These are phyloP conservation scores for Willowsia nigromaculata DNA, from an alignment of 2,888 invertebrate genomes.

Conservation along the genomic window DNA sequence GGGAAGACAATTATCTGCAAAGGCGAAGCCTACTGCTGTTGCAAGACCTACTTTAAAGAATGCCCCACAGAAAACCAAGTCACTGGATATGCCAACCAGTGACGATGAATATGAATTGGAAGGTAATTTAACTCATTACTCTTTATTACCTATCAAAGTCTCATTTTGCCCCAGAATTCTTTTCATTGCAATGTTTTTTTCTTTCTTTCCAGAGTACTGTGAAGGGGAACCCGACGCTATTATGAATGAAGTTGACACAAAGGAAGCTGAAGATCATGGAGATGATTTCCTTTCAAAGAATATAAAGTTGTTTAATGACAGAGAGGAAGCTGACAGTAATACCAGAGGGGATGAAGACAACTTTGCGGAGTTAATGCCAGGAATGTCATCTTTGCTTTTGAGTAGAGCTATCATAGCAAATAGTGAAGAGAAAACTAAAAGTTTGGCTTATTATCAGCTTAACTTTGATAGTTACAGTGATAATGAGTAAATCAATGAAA, in stretches of 20 bases:
- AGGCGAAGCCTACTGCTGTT: slow-evolving; percentile 37
- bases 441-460: slow-evolving; percentile 37
- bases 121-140: no score
- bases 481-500: not conserved
- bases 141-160: not conserved
- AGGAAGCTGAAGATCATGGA: not conserved
- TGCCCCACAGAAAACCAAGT: not conserved
- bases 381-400: slow-evolving; percentile 27
- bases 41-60: slow-evolving; percentile 47
- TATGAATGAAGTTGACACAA: no score
- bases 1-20: not conserved
- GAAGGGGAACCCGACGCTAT: not conserved
- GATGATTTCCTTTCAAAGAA: not conserved
- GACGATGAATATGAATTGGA: not conserved
- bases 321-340: not conserved
- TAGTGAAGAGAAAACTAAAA: not conserved
- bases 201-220: no score
- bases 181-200: not conserved
- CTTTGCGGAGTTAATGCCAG: not conserved
- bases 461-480: slow-evolving; percentile 41
- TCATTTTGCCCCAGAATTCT: not conserved
- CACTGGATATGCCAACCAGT: not conserved
- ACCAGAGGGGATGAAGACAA: slow-evolving; percentile 7
- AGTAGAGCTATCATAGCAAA: slow-evolving; percentile 8
- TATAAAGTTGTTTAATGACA: not conserved